Base-by-base conservation (phyloP, 2,888 invertebrate genomes). In the Acleris laterana region DNA sequence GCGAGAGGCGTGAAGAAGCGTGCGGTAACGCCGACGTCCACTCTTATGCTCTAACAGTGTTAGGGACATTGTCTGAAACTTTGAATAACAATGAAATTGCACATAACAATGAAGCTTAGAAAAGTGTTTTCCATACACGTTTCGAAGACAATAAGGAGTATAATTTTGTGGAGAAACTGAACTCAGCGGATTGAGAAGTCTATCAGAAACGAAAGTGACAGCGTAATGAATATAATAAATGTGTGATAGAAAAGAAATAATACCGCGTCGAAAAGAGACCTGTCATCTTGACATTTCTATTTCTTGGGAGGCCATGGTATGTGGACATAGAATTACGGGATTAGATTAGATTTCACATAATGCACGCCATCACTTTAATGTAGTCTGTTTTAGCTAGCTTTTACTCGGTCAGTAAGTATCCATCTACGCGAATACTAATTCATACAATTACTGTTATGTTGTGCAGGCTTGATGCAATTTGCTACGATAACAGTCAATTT, bases 61-160 rank as follows among this genome's bases (percentile, higher is more conserved):
- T 56, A 57, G 61, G 62, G 56, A 57, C 56, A 57, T 62, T 19
- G 51, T 51, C 56, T 61, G 61, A 57, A 66, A 66, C 61, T 66
- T 57, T 66, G 66, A 66, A 61, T 66, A 62, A 66, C 66, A 66
- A 66, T 66, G 48, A 66, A 62, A 66, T 62, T 62, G 62, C 61
- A 62, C 66, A 56, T 62, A 66, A 66, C 66, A 66, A 66, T 66
- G 57, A 51, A 61, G 42, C 66, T 62, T 57, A 61, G 32, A 61
- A 61, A 61, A 66, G 51, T 66, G 22, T 66, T 66, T 61, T 66
- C 62, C 66, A 66, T 66, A 62, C 62, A 57, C 65, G 56, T 48
- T 61, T 57, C 17, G 65, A 66, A 65, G 65, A 66, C 66, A 66
- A 66, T 66, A 66, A 56, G 66, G 32, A 57, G 46, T 51, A 66